Evolutionary conservation across 1,140 invertebrate species (phyloP), one percentile per base, ranked within the genome.

Genomic region (Rhizoglyphus robini): DNA sequence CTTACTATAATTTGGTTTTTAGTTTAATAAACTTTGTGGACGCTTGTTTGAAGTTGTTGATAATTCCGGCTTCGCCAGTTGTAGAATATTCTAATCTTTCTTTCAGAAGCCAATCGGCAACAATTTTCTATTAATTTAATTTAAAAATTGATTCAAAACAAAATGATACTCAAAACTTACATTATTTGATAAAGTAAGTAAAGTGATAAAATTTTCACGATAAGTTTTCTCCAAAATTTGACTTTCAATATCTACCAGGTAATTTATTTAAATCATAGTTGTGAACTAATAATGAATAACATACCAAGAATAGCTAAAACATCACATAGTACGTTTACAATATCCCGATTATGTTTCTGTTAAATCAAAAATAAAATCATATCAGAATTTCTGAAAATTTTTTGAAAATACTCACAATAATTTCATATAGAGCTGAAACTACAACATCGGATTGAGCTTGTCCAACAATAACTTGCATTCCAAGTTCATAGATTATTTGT

Each of bases 1-100:
- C 90, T 84, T 84, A 96, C 91, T 95, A 97, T 70, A 97, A 77
- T 78, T 94, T 93, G 54, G 95, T 98, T 79, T 96, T 97, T 20
- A 94, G 86, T 83, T 95, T 96, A 70, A 97, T 96, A 77, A 95
- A 96, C 78, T 94, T 96, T 62, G 89, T 90, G 74, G 90, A 88
- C 78, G 94, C 96, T n/a, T 72, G 71, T 71, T 85, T 87, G 74
- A 87, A 87, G 73, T 90, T 90, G 70, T 87, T 88, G n/a, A 96
- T 80, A 49, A 90, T 86, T n/a, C 88, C 88, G 58, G 88, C 84
- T 78, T 91, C 90, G 75, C 90, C 88, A 23, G 95, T 77, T 0
- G 89, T 91, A 68, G 97, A 93, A 73, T 90, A 88, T 76, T 97
- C 93, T 69, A 96, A 75, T 69, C 92, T 79, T 76, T 96, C 93